phyloP scores from a whole-genome alignment of 2,797 vertebrate genomes.

The Manis crassicaudata region DNA sequence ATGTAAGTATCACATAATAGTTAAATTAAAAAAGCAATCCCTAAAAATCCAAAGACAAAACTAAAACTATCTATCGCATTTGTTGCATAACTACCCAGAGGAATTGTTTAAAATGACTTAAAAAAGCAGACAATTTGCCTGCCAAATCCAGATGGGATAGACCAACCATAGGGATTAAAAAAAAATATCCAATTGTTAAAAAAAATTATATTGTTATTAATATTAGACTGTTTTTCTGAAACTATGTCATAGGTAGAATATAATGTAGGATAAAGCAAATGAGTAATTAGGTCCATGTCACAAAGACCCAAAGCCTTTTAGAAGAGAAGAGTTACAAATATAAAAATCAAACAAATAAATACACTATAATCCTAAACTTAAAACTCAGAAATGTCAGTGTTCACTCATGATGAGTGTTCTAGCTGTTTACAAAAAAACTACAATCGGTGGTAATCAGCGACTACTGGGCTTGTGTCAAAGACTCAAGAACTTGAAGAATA shows the following conservation, averaged over 20 bases:
- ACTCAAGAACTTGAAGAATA: constrained; percentile 1
- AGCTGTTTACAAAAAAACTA: background rate
- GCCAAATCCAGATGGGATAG: background rate
- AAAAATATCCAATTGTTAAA: background rate
- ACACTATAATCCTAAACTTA: background rate
- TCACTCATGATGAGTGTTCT: background rate
- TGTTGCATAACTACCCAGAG: background rate
- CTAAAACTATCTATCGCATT: background rate
- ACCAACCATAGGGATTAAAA: background rate
- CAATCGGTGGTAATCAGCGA: background rate
- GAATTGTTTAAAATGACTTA: constrained; percentile 19
- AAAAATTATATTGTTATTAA: background rate
- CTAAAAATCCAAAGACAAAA: constrained; percentile 2
- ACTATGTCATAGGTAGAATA: background rate
- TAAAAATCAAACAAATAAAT: constrained; percentile 7
- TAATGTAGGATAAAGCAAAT: background rate
- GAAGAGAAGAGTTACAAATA: background rate
- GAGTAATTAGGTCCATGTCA: background rate
- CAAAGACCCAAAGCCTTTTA: background rate
- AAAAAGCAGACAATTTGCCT: constrained; percentile 15
- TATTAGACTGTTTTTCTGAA: constrained; percentile 18
- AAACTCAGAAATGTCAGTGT: constrained; percentile 12
- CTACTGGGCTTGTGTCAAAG: background rate
- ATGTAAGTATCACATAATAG: background rate
- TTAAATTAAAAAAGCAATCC: constrained; percentile 7